Percentiles rank a stretch among this genome's conserved stretches.
phyloP scores from a whole-genome alignment of 1,140 invertebrate genomes.

The Drosophila ercepeae region DNA sequence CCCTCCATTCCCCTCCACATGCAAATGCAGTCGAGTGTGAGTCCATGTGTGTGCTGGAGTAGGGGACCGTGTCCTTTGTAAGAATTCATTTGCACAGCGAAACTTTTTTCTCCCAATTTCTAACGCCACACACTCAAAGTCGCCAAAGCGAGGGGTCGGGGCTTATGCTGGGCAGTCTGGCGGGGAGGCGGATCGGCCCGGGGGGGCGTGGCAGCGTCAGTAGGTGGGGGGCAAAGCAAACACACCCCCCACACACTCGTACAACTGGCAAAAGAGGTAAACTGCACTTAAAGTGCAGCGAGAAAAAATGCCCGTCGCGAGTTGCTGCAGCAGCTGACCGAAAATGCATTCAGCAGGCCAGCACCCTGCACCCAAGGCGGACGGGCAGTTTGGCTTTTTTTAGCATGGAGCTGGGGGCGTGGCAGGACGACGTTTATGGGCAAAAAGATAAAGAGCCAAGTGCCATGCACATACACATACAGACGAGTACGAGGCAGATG shows the following conservation, averaged over 20 bases:
- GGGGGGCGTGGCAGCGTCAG: not conserved
- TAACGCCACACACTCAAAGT: constrained; percentile 77
- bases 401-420: not conserved
- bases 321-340: constrained; percentile 67
- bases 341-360: constrained; percentile 77
- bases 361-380: constrained; percentile 64
- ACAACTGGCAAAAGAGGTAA: constrained; percentile 71
- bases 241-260: constrained; percentile 36
- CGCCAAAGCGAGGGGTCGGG: constrained; percentile 45
- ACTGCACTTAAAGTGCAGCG: constrained; percentile 80
- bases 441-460: constrained; percentile 81
- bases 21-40: constrained; percentile 46
- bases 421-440: constrained; percentile 66
- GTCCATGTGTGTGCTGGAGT: constrained; percentile 28
- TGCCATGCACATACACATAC: constrained; percentile 46
- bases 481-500: constrained; percentile 19
- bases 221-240: constrained; percentile 30
- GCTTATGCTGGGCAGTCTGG: constrained; percentile 25
- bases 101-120: constrained; percentile 81
- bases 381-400: not conserved
- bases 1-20: not conserved
- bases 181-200: not conserved
- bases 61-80: constrained; percentile 69
- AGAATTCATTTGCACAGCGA: constrained; percentile 78
- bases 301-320: constrained; percentile 76